phyloP scores from a whole-genome alignment of 2,797 vertebrate genomes.

The Oreochromis grahami region DNA sequence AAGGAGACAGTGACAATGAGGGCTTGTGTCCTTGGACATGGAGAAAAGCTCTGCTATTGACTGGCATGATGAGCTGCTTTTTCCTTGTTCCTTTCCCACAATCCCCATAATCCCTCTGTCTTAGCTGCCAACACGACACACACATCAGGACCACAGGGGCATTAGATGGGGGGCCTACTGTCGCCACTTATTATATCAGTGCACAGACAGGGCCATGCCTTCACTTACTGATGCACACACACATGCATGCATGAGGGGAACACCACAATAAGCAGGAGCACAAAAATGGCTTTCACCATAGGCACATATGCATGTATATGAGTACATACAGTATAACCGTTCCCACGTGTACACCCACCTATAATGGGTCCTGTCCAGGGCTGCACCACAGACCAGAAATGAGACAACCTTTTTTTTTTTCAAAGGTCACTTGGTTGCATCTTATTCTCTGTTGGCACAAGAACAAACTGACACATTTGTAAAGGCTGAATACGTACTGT shows the following conservation, averaged over 20 bases:
- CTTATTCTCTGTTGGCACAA: conserved; percentile 45
- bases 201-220: conserved; percentile 40
- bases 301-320: not conserved
- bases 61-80: conserved; percentile 70
- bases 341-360: not conserved
- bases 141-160: conserved; percentile 59
- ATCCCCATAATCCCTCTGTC: conserved; percentile 70
- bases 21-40: conserved; percentile 64
- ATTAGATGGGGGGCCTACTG: conserved; percentile 51
- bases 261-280: not conserved
- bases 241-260: conserved; percentile 2
- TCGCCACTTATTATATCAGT: conserved; percentile 67
- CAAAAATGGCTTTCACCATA: not conserved
- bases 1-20: conserved; percentile 62
- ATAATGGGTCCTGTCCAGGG: conserved; percentile 27
- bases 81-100: conserved; percentile 59
- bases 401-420: conserved; percentile 56
- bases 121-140: conserved; percentile 67
- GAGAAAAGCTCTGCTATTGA: conserved; percentile 67
- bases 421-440: conserved; percentile 68
- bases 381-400: conserved; percentile 35
- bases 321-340: not conserved
- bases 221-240: conserved; percentile 24
- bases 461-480: conserved; percentile 60
- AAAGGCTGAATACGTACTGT: conserved; percentile 52